Evolutionary conservation across 2,888 invertebrate species (phyloP).

Genomic region (Mesorhabditis sp.): DNA sequence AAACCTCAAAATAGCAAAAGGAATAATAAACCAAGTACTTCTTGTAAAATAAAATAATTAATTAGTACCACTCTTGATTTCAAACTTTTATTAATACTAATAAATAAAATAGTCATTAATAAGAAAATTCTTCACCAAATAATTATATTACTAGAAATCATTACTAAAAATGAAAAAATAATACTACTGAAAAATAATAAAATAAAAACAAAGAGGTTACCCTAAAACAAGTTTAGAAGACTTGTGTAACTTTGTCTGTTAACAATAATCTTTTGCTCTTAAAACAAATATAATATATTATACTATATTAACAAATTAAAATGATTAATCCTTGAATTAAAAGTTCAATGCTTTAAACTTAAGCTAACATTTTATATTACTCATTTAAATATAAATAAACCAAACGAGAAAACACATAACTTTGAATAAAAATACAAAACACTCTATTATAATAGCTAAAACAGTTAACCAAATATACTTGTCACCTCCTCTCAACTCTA

Average conservation of each 20-base stretch:
- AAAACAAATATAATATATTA: constrained; percentile 48
- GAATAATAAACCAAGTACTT: constrained; percentile 33
- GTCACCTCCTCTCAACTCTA: constrained; percentile 33
- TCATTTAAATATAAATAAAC: constrained; percentile 43
- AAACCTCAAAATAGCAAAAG: constrained; percentile 24
- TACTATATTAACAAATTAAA: constrained; percentile 38
- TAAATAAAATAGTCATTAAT: constrained; percentile 32
- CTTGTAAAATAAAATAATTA: constrained; percentile 39
- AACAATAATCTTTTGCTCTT: constrained; percentile 43
- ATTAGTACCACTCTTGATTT: constrained; percentile 29
- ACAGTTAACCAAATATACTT: constrained; percentile 38
- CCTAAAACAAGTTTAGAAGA: constrained; percentile 45
- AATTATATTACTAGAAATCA: constrained; percentile 25
- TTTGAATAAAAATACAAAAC: constrained; percentile 50
- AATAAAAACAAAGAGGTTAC: constrained; percentile 38
- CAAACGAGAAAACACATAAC: constrained; percentile 45
- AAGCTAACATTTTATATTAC: constrained; percentile 37
- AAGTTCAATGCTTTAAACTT: constrained; percentile 43
- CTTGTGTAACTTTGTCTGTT: constrained; percentile 38
- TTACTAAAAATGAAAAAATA: constrained; percentile 21
- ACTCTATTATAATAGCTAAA: constrained; percentile 42
- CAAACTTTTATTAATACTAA: constrained; percentile 27
- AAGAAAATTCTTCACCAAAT: constrained; percentile 35
- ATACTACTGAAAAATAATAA: constrained; percentile 28
- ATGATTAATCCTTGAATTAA: constrained; percentile 47